Percentiles rank a stretch among this genome's conserved stretches.
These are phyloP conservation scores for Drosophila virilis DNA, from an alignment of 1,140 invertebrate genomes.

Conservation along the genomic window DNA sequence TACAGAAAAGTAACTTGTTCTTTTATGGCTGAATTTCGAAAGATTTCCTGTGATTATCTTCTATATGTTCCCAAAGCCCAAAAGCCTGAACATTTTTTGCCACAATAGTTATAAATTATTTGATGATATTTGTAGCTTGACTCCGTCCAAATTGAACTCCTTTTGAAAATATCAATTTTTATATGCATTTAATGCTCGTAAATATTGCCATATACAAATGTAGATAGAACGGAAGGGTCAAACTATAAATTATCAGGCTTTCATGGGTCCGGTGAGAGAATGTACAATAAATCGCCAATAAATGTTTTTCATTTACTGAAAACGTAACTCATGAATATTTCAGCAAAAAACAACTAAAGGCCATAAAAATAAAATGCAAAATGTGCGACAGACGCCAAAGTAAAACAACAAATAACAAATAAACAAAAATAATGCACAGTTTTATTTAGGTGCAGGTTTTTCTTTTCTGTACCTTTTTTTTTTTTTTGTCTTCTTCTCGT, in stretches of 20 bases:
- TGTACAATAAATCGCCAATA: conserved; percentile 67
- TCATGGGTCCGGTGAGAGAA: conserved; percentile 57
- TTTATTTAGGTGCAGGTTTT: conserved; percentile 46
- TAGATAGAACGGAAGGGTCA: conserved; percentile 24
- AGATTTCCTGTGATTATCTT: too few species aligned
- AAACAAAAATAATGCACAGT: conserved; percentile 77
- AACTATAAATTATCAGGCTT: conserved; percentile 75
- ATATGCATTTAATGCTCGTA: conserved; percentile 50
- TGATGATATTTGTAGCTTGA: neutral
- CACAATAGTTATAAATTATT: too few species aligned
- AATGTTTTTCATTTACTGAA: conserved; percentile 76
- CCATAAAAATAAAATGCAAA: conserved; percentile 62
- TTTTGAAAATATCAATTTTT: conserved; percentile 4
- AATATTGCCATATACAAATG: conserved; percentile 40
- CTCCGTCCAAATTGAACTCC: neutral
- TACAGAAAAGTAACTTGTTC: conserved; percentile 6
- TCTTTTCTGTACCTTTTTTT: conserved; percentile 20
- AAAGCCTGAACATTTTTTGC: too few species aligned
- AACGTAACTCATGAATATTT: conserved; percentile 81
- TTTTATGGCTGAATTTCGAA: conserved; percentile 3
- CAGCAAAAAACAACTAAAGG: conserved; percentile 33
- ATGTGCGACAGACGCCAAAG: conserved; percentile 58
- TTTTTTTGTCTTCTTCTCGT: conserved; percentile 10
- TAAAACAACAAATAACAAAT: conserved; percentile 58
- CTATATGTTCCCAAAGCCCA: too few species aligned